Conservation (phyloP, 1,140 invertebrate genomes). For the Drosophila rhopaloa region DNA sequence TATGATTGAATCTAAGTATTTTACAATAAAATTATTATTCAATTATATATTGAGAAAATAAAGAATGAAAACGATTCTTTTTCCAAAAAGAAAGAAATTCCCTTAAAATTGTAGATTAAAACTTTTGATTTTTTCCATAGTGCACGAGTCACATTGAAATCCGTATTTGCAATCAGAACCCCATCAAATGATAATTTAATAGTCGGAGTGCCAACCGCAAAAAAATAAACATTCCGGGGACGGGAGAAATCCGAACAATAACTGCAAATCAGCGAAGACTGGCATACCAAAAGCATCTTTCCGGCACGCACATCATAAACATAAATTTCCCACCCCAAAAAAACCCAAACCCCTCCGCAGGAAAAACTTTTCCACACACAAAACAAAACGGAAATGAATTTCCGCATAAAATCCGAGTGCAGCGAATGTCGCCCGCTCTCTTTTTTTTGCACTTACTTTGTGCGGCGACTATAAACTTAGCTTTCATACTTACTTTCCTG, state of each 20-base stretch:
- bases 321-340: constrained; percentile 54
- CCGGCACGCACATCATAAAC: constrained; percentile 78
- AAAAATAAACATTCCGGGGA: constrained; percentile 11
- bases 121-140: neutral
- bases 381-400: constrained; percentile 80
- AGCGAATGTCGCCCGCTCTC: constrained; percentile 25
- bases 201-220: constrained; percentile 7
- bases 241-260: constrained; percentile 53
- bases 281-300: constrained; percentile 67
- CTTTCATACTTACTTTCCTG: constrained; percentile 71
- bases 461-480: constrained; percentile 71
- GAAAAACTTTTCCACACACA: constrained; percentile 46
- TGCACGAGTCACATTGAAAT: neutral
- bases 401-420: constrained; percentile 68
- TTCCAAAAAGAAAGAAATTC: no score
- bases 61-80: no score
- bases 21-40: no score
- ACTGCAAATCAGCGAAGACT: constrained; percentile 76
- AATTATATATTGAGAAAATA: no score
- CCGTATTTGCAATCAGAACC: constrained; percentile 28
- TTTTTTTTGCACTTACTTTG: constrained; percentile 57
- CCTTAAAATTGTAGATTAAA: no score
- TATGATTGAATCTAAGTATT: no score
- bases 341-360: constrained; percentile 1
- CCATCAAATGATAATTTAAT: constrained; percentile 63